A percentile compares a stretch with the other conserved stretches of the same genome.
Conservation (phyloP, 2,888 invertebrate species). For the Gymnocheta viridis region DNA sequence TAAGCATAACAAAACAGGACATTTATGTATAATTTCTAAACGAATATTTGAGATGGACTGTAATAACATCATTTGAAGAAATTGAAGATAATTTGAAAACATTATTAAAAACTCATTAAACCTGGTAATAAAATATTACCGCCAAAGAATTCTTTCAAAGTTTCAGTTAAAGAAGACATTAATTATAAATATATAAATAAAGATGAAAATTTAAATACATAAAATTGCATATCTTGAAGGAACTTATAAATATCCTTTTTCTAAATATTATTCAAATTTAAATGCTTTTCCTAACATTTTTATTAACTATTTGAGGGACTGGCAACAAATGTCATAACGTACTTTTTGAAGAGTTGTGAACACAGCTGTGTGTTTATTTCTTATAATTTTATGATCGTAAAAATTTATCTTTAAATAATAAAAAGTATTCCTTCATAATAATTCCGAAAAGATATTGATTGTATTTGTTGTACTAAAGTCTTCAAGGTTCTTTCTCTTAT, state of each 20-base stretch:
- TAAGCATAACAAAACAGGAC: constrained; percentile 33
- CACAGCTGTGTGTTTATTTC: constrained; percentile 50
- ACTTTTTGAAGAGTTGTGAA: constrained; percentile 1
- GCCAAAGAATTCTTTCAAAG: neutral
- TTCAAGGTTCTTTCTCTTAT: constrained; percentile 44
- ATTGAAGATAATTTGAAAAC: neutral
- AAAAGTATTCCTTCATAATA: neutral
- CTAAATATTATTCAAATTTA: neutral
- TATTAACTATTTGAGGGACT: constrained; percentile 8
- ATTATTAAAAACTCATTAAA: constrained; percentile 13
- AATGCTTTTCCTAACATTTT: neutral
- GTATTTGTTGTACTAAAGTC: constrained; percentile 1
- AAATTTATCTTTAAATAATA: constrained; percentile 35
- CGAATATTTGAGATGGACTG: neutral
- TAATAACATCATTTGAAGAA: neutral
- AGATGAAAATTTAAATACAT: neutral
- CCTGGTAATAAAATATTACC: neutral
- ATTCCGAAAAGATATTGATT: neutral
- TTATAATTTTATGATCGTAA: constrained; percentile 16
- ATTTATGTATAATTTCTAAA: neutral
- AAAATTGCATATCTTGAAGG: neutral
- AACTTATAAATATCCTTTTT: neutral
- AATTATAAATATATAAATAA: neutral
- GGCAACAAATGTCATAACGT: constrained; percentile 6
- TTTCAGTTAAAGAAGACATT: neutral